A percentile compares a stretch with the other conserved stretches of the same genome.
These are phyloP conservation scores for Napeogenes inachia DNA, from an alignment of 2,888 invertebrate species.

Conservation along the genomic window DNA sequence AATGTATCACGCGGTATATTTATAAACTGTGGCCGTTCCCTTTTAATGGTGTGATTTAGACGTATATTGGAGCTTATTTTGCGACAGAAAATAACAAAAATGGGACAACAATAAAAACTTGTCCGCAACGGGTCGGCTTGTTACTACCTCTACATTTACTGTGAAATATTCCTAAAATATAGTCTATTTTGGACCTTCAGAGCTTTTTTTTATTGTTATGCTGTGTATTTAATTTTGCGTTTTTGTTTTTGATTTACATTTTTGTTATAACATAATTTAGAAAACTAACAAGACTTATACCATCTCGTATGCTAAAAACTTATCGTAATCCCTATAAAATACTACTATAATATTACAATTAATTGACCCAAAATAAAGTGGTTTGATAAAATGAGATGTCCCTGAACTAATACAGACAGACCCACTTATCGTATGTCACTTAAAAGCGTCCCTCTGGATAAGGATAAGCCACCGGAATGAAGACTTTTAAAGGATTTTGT, in stretches of 20 bases:
- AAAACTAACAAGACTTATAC: too few relatives aligned
- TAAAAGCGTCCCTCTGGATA: conserved; percentile 51
- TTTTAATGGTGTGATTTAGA: conserved; percentile 41
- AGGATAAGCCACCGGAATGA: conserved; percentile 49
- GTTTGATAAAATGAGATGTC: conserved; percentile 9
- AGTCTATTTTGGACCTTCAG: background rate
- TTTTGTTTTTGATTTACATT: too few relatives aligned
- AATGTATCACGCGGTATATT: conserved; percentile 1
- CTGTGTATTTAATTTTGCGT: too few relatives aligned
- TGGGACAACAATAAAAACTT: conserved; percentile 12
- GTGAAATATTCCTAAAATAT: background rate
- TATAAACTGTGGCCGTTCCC: conserved; percentile 40
- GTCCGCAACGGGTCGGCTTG: conserved; percentile 11
- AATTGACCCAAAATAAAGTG: background rate
- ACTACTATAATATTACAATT: background rate
- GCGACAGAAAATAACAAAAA: conserved; percentile 11
- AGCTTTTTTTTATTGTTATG: background rate
- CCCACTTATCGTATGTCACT: conserved; percentile 36
- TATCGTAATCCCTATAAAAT: too few relatives aligned
- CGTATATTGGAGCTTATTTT: conserved; percentile 8
- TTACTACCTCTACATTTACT: conserved; percentile 3
- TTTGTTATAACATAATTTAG: too few relatives aligned
- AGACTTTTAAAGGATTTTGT: conserved; percentile 51
- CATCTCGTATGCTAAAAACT: too few relatives aligned
- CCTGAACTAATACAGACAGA: conserved; percentile 13